These are phyloP conservation scores for Scaptomyza hsui DNA, from an alignment of 1,140 invertebrate genomes.

Conservation along the genomic window DNA sequence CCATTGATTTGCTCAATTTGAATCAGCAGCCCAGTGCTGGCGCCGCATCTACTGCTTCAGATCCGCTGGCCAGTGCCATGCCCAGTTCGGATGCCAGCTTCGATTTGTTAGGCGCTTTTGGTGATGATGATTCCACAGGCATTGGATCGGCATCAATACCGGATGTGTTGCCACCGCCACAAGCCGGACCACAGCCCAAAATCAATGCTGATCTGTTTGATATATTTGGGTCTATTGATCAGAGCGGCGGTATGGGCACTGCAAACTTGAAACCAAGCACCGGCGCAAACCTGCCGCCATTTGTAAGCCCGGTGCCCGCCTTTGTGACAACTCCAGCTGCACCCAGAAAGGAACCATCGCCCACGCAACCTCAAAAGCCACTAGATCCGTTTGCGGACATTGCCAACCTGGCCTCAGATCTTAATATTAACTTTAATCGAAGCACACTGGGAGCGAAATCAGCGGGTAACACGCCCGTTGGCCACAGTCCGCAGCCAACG, in stretches of 20 bases:
- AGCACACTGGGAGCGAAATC: conserved; percentile 69
- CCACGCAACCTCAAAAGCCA: conserved; percentile 57
- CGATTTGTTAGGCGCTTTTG: conserved; percentile 88
- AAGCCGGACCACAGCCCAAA: conserved; percentile 53
- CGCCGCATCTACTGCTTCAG: conserved; percentile 31
- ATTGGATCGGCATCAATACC: conserved; percentile 74
- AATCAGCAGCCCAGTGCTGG: conserved; percentile 73
- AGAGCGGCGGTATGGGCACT: conserved; percentile 41
- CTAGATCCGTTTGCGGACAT: conserved; percentile 86
- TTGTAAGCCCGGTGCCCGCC: conserved; percentile 52
- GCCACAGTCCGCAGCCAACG: conserved; percentile 77
- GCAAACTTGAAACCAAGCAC: conserved; percentile 48
- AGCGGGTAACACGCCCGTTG: conserved; percentile 54
- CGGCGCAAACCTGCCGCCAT: conserved; percentile 45
- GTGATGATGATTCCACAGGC: conserved; percentile 75
- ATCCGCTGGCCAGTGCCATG: conserved; percentile 75
- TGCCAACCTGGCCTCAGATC: conserved; percentile 83
- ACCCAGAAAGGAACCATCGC: conserved; percentile 60
- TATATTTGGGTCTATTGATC: conserved; percentile 71
- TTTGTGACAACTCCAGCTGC: conserved; percentile 71
- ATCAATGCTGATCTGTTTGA: conserved; percentile 75
- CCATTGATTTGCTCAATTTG: conserved; percentile 85
- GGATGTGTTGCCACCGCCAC: conserved; percentile 67
- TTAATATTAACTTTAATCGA: conserved; percentile 80
- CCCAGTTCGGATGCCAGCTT: conserved; percentile 85